These are phyloP conservation scores for Periphyllus acericola DNA, from an alignment of 2,888 invertebrate genomes.

Conservation along the genomic window DNA sequence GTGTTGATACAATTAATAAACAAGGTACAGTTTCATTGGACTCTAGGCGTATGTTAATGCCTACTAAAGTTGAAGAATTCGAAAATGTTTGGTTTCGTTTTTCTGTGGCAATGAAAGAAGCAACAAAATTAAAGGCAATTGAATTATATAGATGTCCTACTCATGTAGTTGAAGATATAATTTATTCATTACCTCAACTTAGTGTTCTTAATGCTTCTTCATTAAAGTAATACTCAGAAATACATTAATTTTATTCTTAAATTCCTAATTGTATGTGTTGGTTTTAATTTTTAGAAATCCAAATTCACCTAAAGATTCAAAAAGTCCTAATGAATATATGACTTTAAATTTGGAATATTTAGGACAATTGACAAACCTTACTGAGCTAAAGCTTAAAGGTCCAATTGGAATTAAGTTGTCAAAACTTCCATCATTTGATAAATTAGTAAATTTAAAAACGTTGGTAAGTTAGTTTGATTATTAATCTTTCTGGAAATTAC, in stretches of 20 bases:
- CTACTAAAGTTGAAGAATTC: slow-evolving; percentile 70
- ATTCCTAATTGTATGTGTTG: not conserved
- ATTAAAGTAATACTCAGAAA: slow-evolving; percentile 69
- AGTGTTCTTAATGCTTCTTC: slow-evolving; percentile 78
- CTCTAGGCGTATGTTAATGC: slow-evolving; percentile 82
- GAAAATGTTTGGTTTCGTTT: slow-evolving; percentile 79
- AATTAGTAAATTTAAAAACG: slow-evolving; percentile 75
- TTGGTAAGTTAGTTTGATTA: slow-evolving; percentile 68
- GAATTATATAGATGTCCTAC: slow-evolving; percentile 80
- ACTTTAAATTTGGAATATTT: slow-evolving; percentile 75
- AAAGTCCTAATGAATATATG: slow-evolving; percentile 68
- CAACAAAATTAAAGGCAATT: slow-evolving; percentile 73
- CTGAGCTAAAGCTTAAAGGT: slow-evolving; percentile 81
- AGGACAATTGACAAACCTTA: slow-evolving; percentile 73
- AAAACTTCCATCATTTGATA: slow-evolving; percentile 73
- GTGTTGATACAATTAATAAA: slow-evolving; percentile 76
- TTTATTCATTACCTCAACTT: slow-evolving; percentile 74
- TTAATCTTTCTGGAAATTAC: not conserved
- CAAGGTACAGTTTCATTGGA: slow-evolving; percentile 82
- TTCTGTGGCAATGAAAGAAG: slow-evolving; percentile 74
- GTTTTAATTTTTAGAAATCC: slow-evolving; percentile 34
- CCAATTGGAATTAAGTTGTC: slow-evolving; percentile 74
- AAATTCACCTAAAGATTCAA: not conserved
- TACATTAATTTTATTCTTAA: not conserved
- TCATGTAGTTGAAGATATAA: slow-evolving; percentile 77